These are phyloP conservation scores for Acanthis flammea DNA, from an alignment of 2,797 vertebrate species.

Conservation along the genomic window DNA sequence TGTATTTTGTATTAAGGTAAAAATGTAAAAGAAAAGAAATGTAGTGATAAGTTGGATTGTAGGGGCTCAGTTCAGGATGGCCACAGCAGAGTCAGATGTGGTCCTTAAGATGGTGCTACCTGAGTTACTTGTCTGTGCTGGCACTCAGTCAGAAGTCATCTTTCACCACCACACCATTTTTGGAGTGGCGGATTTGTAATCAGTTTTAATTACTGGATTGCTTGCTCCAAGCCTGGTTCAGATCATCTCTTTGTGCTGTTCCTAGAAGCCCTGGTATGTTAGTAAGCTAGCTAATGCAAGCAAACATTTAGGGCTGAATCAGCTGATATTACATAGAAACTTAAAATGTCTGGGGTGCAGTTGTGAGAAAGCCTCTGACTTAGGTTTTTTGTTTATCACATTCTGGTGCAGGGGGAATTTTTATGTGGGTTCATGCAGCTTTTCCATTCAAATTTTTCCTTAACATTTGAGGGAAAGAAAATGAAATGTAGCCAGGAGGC, in stretches of 20 bases:
- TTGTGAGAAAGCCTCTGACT: background rate
- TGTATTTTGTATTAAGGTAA: background rate
- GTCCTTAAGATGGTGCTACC: background rate
- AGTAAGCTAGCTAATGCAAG: background rate
- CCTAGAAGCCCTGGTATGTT: background rate
- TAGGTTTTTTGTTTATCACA: fast-evolving
- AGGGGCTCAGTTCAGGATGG: background rate
- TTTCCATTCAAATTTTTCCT: background rate
- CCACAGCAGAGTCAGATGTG: background rate
- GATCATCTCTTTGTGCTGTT: background rate
- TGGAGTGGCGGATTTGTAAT: background rate
- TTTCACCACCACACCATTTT: background rate
- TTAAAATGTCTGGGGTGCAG: background rate
- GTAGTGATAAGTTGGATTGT: background rate
- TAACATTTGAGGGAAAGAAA: background rate
- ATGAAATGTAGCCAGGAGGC: background rate
- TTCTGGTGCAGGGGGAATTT: background rate
- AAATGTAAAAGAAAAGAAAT: background rate
- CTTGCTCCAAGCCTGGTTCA: background rate
- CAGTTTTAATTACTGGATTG: background rate
- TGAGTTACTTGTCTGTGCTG: background rate
- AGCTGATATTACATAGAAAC: background rate
- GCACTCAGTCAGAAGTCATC: background rate
- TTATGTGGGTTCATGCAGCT: background rate
- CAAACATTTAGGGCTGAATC: background rate